Conservation (phyloP, 1,140 invertebrate genomes). For the Ruditapes philippinarum region DNA sequence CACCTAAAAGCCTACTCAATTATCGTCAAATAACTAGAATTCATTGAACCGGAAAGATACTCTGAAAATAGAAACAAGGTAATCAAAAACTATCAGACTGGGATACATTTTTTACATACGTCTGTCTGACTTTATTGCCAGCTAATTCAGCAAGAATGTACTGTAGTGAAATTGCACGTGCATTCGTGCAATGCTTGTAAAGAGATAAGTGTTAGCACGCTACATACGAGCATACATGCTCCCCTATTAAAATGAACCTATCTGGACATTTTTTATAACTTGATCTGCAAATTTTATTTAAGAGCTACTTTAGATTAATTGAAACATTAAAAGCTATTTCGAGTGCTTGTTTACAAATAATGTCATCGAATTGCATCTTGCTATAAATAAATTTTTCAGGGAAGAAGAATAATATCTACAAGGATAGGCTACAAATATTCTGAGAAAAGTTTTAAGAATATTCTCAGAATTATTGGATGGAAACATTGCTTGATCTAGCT, state of each 20-base stretch:
- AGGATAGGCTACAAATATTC: too few species aligned
- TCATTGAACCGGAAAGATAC: too few species aligned
- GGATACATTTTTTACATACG: not conserved
- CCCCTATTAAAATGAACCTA: not conserved
- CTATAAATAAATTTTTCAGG: not conserved
- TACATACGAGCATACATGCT: not conserved
- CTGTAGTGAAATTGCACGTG: not conserved
- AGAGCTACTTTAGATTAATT: not conserved
- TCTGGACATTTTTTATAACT: not conserved
- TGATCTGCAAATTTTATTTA: not conserved
- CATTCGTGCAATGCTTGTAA: not conserved
- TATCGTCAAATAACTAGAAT: too few species aligned
- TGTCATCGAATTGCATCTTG: not conserved
- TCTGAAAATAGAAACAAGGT: not conserved
- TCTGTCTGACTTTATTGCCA: not conserved
- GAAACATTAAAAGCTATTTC: not conserved
- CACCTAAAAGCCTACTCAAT: too few species aligned
- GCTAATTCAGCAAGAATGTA: not conserved
- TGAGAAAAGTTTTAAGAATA: too few species aligned
- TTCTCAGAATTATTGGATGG: too few species aligned
- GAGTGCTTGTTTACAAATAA: not conserved
- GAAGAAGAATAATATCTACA: too few species aligned
- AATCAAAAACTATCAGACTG: not conserved
- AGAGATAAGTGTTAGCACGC: not conserved
- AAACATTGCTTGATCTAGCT: too few species aligned